Evolutionary conservation across 2,797 vertebrate species (phyloP), one percentile per base, ranked within the genome.

Genomic region (Phrynocephalus vlangalii): DNA sequence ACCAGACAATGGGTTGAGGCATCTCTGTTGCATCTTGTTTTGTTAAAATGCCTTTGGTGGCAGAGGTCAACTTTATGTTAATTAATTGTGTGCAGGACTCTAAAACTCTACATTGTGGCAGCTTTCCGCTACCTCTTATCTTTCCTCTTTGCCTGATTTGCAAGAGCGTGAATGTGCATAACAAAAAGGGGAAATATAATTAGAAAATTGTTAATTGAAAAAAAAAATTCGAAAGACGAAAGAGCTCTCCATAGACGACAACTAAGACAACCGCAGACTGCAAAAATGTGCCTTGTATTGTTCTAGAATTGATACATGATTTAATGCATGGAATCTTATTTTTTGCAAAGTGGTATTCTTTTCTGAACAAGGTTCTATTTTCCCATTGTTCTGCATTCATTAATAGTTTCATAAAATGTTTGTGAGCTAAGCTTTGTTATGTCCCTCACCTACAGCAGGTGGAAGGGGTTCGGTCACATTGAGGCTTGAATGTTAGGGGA

Each of bases 21-120:
- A 87, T 28, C 85, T 6, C 38, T 56, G 7, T 79, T 63, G 28
- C 86, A 94, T 87, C 86, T 83, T 71, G 28, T 87, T 95, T 88
- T 86, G 50, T 9, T 8, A 72, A 77, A 85, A 89, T 38, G 76
- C 44, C 87, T 93, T 72, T 76, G 3, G 56, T 87, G 81, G 66
- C 73, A 91, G 72, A 91, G 91, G 91, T 92, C 79, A 89, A 44
- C 87, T 92, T 90, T 90, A 86, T 91, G 94, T 94, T 94, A 95
- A 95, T 95, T 94, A 95, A 90, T 60, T 33, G 33, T 94, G 63
- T 44, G 3, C 9, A 60, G 83, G 75, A 33, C 75, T 82, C 90
- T 85, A 88, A 83, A 89, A n/a, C 72, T 22, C 92, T 82, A 76
- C 44, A 63, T 94, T 83, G 79, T 75, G 76, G 73, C 95, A 87